These are phyloP conservation scores for Amblyjoppa proteus DNA, from an alignment of 2,888 invertebrate genomes.

Conservation along the genomic window DNA sequence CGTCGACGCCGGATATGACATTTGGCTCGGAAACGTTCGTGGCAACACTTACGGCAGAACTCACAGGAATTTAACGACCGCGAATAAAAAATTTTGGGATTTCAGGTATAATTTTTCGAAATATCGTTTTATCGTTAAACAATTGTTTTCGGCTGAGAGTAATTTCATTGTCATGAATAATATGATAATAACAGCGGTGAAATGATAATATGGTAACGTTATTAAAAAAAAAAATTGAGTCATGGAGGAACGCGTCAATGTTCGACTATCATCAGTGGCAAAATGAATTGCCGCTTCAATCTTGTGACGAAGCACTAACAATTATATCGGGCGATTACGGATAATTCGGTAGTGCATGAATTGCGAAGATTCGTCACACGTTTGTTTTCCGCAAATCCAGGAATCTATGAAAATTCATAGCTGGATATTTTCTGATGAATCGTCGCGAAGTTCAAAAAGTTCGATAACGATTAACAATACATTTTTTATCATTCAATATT, in stretches of 20 bases:
- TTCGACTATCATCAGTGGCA: not conserved
- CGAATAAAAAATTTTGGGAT: conserved; percentile 86
- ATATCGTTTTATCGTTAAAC: not conserved
- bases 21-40: conserved; percentile 87
- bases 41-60: conserved; percentile 85
- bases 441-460: not conserved
- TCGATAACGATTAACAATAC: not conserved
- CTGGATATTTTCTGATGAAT: not conserved
- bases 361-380: too few relatives aligned
- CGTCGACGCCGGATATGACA: conserved; percentile 88
- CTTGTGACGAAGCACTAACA: not conserved
- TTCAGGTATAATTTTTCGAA: conserved; percentile 84
- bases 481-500: too few relatives aligned
- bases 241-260: not conserved
- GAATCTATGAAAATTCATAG: not conserved
- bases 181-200: not conserved
- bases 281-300: not conserved
- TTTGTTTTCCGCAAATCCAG: not conserved
- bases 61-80: conserved; percentile 84
- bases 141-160: not conserved
- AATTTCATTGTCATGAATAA: not conserved
- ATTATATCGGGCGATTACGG: not conserved
- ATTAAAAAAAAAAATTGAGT: not conserved
- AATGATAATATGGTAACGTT: too few relatives aligned
- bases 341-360: too few relatives aligned